Percentiles rank a stretch among this genome's conserved stretches.
Conservation (phyloP, 2,113 vertebrate genomes). For the Atrichornis clamosus region DNA sequence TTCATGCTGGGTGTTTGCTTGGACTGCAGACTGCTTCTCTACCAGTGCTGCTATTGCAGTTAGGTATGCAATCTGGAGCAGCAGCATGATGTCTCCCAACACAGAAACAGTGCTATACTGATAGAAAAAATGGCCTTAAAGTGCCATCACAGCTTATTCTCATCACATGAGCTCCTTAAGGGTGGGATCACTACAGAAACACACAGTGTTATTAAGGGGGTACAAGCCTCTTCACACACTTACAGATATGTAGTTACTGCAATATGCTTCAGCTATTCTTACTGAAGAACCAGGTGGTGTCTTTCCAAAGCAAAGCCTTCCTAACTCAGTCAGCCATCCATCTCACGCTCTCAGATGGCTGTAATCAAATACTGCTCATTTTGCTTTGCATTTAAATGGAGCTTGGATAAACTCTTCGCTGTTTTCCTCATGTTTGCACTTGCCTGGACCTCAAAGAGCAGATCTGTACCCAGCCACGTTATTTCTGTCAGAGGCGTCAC, state of each 20-base stretch:
- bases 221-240: neutral
- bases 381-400: neutral
- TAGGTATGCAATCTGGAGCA: neutral
- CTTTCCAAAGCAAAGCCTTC: constrained; percentile 1
- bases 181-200: neutral
- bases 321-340: neutral
- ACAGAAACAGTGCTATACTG: neutral
- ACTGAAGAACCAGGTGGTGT: neutral
- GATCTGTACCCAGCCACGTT: neutral
- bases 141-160: neutral
- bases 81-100: neutral
- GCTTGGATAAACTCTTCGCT: neutral
- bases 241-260: neutral
- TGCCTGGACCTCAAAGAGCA: neutral
- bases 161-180: neutral
- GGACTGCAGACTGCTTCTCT: neutral
- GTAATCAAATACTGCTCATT: constrained; percentile 9
- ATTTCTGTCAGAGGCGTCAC: neutral
- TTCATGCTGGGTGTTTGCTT: neutral
- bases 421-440: neutral
- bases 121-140: neutral
- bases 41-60: neutral
- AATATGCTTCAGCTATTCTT: constrained; percentile 12
- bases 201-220: neutral
- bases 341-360: neutral